Conservation (phyloP, 2,888 invertebrate species). For the Nemurella pictetii region DNA sequence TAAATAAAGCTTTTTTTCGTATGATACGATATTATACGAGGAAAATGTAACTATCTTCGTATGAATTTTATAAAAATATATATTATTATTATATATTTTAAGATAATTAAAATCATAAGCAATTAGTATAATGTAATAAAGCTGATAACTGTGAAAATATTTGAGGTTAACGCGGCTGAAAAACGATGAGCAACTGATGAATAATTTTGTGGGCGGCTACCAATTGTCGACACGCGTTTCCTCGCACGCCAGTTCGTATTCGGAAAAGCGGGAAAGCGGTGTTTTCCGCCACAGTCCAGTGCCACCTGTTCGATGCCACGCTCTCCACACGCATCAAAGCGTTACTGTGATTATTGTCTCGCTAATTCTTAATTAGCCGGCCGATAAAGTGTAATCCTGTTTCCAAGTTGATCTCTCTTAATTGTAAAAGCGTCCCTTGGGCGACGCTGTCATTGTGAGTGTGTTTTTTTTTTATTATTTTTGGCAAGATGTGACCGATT, state of each 20-base stretch:
- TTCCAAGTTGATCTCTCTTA: conserved; percentile 33
- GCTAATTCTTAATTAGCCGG: conserved; percentile 19
- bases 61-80: conserved; percentile 32
- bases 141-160: conserved; percentile 35
- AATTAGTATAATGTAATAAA: conserved; percentile 33
- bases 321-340: conserved; percentile 43
- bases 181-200: neutral
- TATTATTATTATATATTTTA: conserved; percentile 37
- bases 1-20: conserved; percentile 21
- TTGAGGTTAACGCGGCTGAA: neutral
- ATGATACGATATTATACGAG: conserved; percentile 6
- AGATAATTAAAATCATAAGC: conserved; percentile 33
- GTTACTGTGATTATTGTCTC: conserved; percentile 42
- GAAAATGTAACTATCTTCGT: conserved; percentile 29
- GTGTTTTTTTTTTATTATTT: neutral
- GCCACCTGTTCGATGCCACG: conserved; percentile 22
- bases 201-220: neutral
- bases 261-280: neutral
- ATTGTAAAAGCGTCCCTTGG: neutral
- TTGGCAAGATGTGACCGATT: neutral
- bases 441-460: neutral
- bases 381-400: conserved; percentile 28
- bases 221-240: neutral
- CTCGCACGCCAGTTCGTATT: neutral
- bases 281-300: conserved; percentile 1